A percentile compares a stretch with the other conserved stretches of the same genome.
Evolutionary conservation across 1,140 invertebrate genomes (phyloP).

Genomic region (Lepidurus arcticus): DNA sequence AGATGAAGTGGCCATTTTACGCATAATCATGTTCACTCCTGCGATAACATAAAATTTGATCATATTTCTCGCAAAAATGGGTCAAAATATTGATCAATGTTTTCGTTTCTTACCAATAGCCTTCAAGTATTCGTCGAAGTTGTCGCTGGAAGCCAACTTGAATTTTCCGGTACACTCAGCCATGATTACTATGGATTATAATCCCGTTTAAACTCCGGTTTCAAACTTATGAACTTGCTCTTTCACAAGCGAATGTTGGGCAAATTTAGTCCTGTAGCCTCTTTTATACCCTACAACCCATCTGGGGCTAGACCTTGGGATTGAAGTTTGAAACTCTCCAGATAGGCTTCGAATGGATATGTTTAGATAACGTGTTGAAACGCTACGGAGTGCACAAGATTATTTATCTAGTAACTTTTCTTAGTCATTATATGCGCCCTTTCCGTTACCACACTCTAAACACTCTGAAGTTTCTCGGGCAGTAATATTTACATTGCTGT

Average conservation of each 20-base stretch:
- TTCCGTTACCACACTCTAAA: not conserved
- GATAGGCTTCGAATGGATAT: not conserved
- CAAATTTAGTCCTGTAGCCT: not conserved
- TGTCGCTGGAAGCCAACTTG: conserved; percentile 46
- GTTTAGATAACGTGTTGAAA: conserved; percentile 7
- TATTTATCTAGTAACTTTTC: not conserved
- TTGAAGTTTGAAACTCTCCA: conserved; percentile 4
- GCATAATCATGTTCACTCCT: conserved; percentile 69
- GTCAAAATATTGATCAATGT: not conserved
- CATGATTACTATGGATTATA: not conserved
- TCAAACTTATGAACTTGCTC: not conserved
- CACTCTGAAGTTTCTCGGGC: not conserved
- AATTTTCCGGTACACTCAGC: conserved; percentile 45
- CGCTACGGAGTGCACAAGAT: not conserved
- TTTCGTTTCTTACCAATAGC: conserved; percentile 44
- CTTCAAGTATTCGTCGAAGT: conserved; percentile 52
- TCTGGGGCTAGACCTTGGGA: not conserved
- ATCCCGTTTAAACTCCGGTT: not conserved
- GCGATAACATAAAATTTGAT: conserved; percentile 39
- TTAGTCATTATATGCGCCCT: not conserved
- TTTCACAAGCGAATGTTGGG: not conserved
- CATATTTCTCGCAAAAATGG: not conserved
- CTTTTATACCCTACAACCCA: not conserved
- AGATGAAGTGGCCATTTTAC: conserved; percentile 66
- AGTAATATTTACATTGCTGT: not conserved